Evolutionary conservation across 2,113 vertebrate species (phyloP), one percentile per base, ranked within the genome.

Genomic region (Collichthys lucidus): DNA sequence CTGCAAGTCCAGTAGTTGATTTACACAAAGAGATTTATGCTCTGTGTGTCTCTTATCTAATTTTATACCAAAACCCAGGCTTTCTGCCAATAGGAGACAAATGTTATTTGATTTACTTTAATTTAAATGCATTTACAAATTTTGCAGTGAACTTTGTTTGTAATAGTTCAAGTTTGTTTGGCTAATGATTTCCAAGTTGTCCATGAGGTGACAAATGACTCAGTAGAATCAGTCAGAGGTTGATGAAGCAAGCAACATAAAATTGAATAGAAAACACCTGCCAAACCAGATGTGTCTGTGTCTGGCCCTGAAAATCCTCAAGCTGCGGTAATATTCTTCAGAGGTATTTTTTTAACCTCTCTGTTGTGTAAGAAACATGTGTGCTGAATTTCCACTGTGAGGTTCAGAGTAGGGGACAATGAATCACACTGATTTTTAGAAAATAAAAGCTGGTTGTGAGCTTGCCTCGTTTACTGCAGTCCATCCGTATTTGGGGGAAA

Each of bases 381-480:
- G 59, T 44, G 52, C 44, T 22, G 31, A 66, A 67, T 50, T 64
- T 74, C 52, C 29, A 66, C 1, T 19, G 29, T 57, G 26, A 42
- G 44, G 42, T 11, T 77, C 50, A 26, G 19, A 10, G 11, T 22
- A 56, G 0, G 20, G 26, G 59, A 4, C 11, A 22, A 1, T 64
- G 24, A 61, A n/a, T 78, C 15, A 69, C 40, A 29, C 3, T 44
- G 9, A 29, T 57, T 12, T 40, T 8, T 46, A 8, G 4, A 10
- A 59, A 78, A 78, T 12, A 24, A 52, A 50, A n/a, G 26, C 8
- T 10, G 31, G 46, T 52, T 1, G 92, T 24, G 93, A 82, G 56
- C 96, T 94, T 86, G 96, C 98, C 97, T 98, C 96, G 96, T 56
- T 90, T 94, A 79, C 86, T 96, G 96, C 98, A 99, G 90, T 99